Base-by-base conservation (phyloP, 2,113 vertebrate species). In the Lathamus discolor region DNA sequence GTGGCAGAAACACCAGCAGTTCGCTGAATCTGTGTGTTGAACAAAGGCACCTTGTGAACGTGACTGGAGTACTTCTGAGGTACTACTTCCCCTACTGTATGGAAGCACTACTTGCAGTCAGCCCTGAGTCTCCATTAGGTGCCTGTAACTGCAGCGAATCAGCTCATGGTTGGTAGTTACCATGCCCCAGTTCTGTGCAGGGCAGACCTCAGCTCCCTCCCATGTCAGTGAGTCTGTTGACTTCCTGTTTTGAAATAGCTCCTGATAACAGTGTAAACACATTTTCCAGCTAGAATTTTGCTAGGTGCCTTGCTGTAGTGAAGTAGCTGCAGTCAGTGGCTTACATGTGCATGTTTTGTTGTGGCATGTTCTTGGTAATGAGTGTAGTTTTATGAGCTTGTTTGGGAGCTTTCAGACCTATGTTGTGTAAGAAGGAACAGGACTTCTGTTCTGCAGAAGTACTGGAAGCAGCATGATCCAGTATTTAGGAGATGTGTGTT, bases 161-260 rank as follows among this genome's bases (percentile, higher is more conserved):
- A 22, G 25, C 35, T 84, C 5, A 1, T 17, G 17, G 16, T 55
- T 68, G 14, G 13, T 12, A 7, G 33, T 67, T 59, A 25, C 7
- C 7, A 1, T 55, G 17, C 20, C 16, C 7, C 9, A 29, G 0
- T 37, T 52, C 48, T 35, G 18, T 46, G 57, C 31, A 5, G 15
- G 7, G 12, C 15, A 62, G 37, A 51, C 27, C 18, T 70, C 12
- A 8, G 20, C 20, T 86, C 33, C 28, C 17, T 57, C 33, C 55
- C 15, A 16, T 6, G 14, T 48, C 0, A 1, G 3, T 0, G 5
- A 10, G 62, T 59, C 49, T 39, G 31, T 48, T 31, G 1, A 1
- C 17, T 78, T 83, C 37, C 19, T 92, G 49, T 79, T 87, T 66
- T 43, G 62, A 70, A 75, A 31, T 62, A 33, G 43, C 29, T 82